Conservation (phyloP, 2,888 invertebrate genomes). For the Cerastis rubricosa region DNA sequence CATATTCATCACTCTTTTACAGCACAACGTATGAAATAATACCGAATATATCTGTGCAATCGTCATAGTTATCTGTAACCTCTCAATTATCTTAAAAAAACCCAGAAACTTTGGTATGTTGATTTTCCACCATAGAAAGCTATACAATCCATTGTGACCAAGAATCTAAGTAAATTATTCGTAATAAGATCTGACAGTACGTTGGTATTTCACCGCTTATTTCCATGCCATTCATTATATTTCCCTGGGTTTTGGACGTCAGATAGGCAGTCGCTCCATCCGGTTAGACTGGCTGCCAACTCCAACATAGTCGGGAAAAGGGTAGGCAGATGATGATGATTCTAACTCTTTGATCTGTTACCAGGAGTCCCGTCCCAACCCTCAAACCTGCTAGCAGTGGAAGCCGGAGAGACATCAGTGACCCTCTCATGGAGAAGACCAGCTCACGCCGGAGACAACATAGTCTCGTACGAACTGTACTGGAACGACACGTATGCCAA, state of each 20-base stretch:
- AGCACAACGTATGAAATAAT: neutral
- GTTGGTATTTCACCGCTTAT: neutral
- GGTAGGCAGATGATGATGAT: neutral
- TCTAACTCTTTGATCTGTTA: neutral
- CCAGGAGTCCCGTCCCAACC: slow-evolving; percentile 99
- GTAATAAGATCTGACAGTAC: neutral
- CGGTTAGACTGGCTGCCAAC: no score
- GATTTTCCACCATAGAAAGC: neutral
- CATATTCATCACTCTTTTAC: no score
- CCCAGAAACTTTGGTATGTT: neutral
- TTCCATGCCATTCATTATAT: no score
- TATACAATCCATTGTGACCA: neutral
- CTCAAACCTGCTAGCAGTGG: slow-evolving; percentile 95
- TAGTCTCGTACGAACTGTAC: slow-evolving; percentile 98
- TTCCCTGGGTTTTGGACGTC: no score
- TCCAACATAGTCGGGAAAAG: no score
- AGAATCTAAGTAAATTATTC: neutral
- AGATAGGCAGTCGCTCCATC: no score
- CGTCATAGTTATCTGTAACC: neutral
- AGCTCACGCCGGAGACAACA: slow-evolving; percentile 97
- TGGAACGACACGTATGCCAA: slow-evolving; percentile 99
- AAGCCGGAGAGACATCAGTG: slow-evolving; percentile 97
- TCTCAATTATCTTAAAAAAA: neutral
- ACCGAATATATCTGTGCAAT: neutral
- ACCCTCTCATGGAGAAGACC: slow-evolving; percentile 98